Evolutionary conservation across 2,888 invertebrate species (phyloP).

Genomic region (Smittia aterrima): DNA sequence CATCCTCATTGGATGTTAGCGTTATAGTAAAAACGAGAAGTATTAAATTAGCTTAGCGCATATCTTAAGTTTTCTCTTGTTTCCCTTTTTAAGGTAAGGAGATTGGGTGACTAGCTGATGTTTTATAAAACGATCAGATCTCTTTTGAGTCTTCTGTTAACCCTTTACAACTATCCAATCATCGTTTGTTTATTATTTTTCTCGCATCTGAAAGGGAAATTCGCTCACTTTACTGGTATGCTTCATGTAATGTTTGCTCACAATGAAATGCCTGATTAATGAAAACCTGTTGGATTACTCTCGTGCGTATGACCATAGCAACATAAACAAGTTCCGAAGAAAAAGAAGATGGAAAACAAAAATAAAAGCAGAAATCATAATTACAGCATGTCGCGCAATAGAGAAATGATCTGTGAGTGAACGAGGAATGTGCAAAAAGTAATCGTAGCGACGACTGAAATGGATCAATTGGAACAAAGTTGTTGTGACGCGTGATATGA

Average conservation of each 20-base stretch:
- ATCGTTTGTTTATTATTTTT: background rate
- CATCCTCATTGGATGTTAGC: background rate
- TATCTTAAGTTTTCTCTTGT: background rate
- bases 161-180: background rate
- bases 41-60: background rate
- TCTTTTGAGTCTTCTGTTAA: too few species aligned
- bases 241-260: background rate
- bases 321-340: background rate
- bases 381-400: slow-evolving; percentile 36
- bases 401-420: background rate
- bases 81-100: too few species aligned
- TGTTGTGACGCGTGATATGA: background rate
- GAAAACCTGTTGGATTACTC: background rate
- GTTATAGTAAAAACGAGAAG: background rate
- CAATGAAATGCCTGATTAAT: background rate
- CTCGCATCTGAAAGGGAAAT: slow-evolving; percentile 2
- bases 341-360: background rate
- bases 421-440: background rate
- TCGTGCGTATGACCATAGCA: background rate
- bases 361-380: background rate
- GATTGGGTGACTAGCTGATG: too few species aligned
- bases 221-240: background rate
- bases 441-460: background rate
- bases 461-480: background rate
- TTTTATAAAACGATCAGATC: too few species aligned